Evolutionary conservation across 1,140 invertebrate genomes (phyloP), one percentile per base, ranked within the genome.

Genomic region (Oreohelix idahoensis): DNA sequence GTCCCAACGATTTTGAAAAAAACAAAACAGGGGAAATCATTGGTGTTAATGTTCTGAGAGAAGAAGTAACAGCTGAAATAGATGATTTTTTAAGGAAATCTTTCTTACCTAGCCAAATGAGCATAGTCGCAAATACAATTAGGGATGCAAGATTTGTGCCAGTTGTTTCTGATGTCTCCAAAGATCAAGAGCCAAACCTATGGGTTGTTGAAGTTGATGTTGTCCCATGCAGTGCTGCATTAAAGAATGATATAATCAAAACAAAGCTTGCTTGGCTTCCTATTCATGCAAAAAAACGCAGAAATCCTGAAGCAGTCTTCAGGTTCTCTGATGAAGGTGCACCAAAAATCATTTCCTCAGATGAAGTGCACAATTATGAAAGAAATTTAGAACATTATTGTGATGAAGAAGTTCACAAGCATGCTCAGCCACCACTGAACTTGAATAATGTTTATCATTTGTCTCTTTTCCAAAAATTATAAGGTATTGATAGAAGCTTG

Each of bases 401-500:
- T 32, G 87, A 88, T 74, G 53, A 76, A 26, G 13, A 45, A 32
- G 49, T 15, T 4, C 73, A 29, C 29, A 42, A 51, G 49, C 35
- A 35, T n/a, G 20, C n/a, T 5, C 15, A 13, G 0, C 38, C 42
- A 42, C 23, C 45, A 45, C 51, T 45, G 58, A 77, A 86, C 77
- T 39, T 88, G 26, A 79, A 87, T 86, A 23, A 70, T 89, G 0
- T 77, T 89, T 0, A 76, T 90, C 23, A 86, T 89, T 66, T 80
- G 87, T 45, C 66, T 90, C 35, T 75, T 89, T 10, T 88, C 88
- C 15, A 87, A 89, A 38, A 82, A 88, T 38, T 87, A 84, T 69
- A 87, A 87, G 20, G 81, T 89, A n/a, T 79, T 89, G 78, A 80
- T 88, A 38, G 88, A 90, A 66, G 86, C 86, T 20, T 86, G 85